Base-by-base conservation (phyloP, 1,140 invertebrate species). In the Gonioctena quinquepunctata region DNA sequence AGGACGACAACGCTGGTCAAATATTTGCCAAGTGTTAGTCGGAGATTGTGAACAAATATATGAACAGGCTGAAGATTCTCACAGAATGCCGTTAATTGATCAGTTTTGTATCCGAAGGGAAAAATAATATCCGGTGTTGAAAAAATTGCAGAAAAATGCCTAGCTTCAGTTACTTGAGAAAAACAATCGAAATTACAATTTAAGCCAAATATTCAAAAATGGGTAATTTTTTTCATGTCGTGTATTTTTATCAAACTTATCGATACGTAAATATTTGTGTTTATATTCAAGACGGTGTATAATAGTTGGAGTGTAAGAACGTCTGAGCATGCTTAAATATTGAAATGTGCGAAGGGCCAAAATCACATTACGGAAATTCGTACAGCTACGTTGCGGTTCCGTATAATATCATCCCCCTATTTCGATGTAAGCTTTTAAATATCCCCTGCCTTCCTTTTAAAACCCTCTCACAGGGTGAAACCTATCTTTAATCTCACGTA, bases 301-400 rank as follows among this genome's bases (percentile, higher is more conserved):
- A 42, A 42, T 42, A 42, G 13, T 42, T 19, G 19, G 11, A 56
- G 22, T 59, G n/a, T 59, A 59, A 52, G n/a, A 52, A 49, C 33
- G 61, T 48, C 48, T 63, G 48, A 63, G 28, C 61, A 49, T 63
- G 19, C 49, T 49, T 63, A 63, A 63, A 63, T 63, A 63, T 63
- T 63, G 52, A 21, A 61, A n/a, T n/a, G n/a, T n/a, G n/a, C 22
- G 27, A 26, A 66, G 63, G 63, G 25, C 63, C 49, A 19, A 71
- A 71, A 71, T 71, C 69, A 64, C 69, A 71, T 71, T 71, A 71
- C 52, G 28, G 26, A 66, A 60, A 71, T 71, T 71, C 50, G 50
- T 42, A 66, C 18, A 54, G 13, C 52, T 16, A 19, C 60, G 33
- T 33, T 65, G 63, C 49, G 63, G 63, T 66, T 23, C 61, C n/a